Conservation (phyloP, 2,113 vertebrate genomes). For the Corynorhinus townsendii region DNA sequence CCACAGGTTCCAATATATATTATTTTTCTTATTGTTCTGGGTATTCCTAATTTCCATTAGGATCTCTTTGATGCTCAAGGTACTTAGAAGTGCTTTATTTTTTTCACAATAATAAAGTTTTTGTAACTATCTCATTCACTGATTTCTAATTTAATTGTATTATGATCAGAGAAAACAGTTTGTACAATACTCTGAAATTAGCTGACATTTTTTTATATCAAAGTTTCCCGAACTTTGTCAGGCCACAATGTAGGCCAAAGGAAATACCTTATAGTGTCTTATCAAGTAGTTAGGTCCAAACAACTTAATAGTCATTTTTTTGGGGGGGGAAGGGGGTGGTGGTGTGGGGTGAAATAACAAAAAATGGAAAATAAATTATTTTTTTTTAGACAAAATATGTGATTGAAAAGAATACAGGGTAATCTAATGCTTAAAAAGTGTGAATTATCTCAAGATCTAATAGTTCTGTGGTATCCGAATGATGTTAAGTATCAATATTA, state of each 20-base stretch:
- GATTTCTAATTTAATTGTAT: slow-evolving; percentile 3
- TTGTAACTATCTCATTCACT: neutral
- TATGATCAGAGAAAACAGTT: neutral
- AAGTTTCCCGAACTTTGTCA: neutral
- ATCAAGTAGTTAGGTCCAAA: neutral
- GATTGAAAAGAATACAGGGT: neutral
- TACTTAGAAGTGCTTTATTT: slow-evolving; percentile 5
- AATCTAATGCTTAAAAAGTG: neutral
- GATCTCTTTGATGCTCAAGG: neutral
- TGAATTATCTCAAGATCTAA: neutral
- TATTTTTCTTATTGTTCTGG: neutral
- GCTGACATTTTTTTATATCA: neutral
- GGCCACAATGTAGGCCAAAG: neutral
- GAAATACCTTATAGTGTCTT: neutral
- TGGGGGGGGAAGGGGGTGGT: neutral
- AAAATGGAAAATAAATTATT: neutral
- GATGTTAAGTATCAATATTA: neutral
- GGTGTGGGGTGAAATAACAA: too few species aligned
- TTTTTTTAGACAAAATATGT: neutral
- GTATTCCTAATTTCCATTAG: neutral
- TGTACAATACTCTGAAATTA: neutral
- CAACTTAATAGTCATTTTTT: neutral
- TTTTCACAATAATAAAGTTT: neutral
- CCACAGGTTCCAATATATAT: neutral
- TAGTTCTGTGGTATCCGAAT: neutral